Evolutionary conservation across 2,888 invertebrate species (phyloP).

Genomic region (Leptinotarsa juncta): DNA sequence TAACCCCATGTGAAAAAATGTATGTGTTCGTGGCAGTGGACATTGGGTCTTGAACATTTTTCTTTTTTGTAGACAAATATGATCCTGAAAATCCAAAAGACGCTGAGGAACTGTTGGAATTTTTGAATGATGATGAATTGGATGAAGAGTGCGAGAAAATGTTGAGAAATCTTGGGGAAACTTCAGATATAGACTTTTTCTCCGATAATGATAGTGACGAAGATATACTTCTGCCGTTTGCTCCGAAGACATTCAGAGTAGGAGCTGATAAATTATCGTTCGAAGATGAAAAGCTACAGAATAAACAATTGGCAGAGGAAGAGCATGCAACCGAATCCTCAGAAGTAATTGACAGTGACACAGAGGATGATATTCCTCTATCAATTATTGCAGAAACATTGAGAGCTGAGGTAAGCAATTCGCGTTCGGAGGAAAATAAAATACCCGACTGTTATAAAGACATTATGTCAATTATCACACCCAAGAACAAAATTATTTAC

Average conservation of each 20-base stretch:
- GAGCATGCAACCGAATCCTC: slow-evolving; percentile 1
- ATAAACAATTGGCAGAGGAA: slow-evolving; percentile 9
- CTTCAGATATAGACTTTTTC: neutral
- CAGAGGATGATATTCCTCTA: slow-evolving; percentile 5
- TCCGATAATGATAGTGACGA: neutral
- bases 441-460: slow-evolving; percentile 6
- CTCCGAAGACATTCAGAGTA: neutral
- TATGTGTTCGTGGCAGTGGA: neutral
- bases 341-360: slow-evolving; percentile 7
- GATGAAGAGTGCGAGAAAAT: neutral
- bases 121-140: neutral
- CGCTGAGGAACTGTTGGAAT: neutral
- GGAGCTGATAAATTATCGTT: neutral
- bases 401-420: slow-evolving; percentile 1
- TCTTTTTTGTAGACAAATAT: neutral
- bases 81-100: neutral
- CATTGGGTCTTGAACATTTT: neutral
- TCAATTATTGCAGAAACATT: slow-evolving; percentile 9
- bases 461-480: neutral
- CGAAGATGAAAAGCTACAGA: slow-evolving; percentile 1
- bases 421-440: slow-evolving; percentile 7
- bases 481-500: too few species aligned
- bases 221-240: neutral
- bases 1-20: slow-evolving; percentile 8
- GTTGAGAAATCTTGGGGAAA: neutral